Evolutionary conservation across 2,888 invertebrate genomes (phyloP).

Genomic region (Orthosia gothica): DNA sequence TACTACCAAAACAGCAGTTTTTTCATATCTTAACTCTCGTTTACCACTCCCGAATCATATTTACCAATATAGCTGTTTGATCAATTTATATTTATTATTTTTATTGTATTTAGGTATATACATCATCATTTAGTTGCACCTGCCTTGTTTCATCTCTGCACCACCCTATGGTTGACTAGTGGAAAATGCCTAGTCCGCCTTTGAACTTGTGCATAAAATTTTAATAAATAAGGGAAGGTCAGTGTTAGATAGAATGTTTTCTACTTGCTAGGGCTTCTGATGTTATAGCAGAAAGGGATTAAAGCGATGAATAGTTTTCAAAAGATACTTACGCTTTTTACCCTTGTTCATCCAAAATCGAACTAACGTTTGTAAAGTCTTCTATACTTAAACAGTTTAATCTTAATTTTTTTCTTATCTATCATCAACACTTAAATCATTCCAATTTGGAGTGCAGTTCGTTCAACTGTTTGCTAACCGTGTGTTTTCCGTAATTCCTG

Average conservation of each 20-base stretch:
- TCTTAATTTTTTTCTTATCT: neutral
- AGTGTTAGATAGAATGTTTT: neutral
- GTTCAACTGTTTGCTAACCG: slow-evolving; percentile 49
- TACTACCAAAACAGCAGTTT: neutral
- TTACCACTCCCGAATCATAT: neutral
- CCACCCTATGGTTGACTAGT: too few relatives aligned
- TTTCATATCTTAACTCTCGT: neutral
- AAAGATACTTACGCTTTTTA: neutral
- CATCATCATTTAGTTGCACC: too few relatives aligned
- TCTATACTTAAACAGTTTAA: too few relatives aligned
- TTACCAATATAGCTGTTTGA: too few relatives aligned
- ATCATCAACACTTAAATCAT: neutral
- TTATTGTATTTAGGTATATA: too few relatives aligned
- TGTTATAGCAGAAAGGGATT: too few relatives aligned
- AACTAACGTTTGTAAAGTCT: neutral
- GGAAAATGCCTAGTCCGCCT: too few relatives aligned
- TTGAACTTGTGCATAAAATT: too few relatives aligned
- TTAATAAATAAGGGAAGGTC: neutral
- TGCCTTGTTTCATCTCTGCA: too few relatives aligned
- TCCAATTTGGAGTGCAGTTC: slow-evolving; percentile 40
- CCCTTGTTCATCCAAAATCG: neutral
- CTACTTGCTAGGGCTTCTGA: too few relatives aligned
- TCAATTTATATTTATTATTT: too few relatives aligned
- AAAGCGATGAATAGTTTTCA: neutral
- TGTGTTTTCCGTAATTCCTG: slow-evolving; percentile 57